A percentile compares a stretch with the other conserved stretches of the same genome.
These are phyloP conservation scores for Pangasius mekongensis DNA, from an alignment of 2,797 vertebrate species.

Conservation along the genomic window DNA sequence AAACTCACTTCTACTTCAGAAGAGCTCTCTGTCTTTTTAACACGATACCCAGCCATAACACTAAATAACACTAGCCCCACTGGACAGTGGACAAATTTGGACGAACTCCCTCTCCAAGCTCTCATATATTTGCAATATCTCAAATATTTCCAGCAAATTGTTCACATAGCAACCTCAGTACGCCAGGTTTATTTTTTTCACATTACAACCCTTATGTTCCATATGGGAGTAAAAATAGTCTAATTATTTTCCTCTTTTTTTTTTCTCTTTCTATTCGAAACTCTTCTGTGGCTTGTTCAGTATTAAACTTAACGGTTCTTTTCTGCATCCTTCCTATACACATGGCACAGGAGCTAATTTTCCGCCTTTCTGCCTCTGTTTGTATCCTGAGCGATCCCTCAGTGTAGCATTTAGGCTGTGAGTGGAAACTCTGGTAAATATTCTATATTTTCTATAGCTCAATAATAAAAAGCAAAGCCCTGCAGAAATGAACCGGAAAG, in stretches of 20 bases:
- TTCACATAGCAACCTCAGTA: not conserved
- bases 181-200: not conserved
- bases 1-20: not conserved
- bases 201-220: not conserved
- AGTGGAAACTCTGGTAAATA: not conserved
- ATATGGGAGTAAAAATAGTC: not conserved
- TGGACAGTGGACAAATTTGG: not conserved
- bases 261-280: not conserved
- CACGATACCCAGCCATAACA: not conserved
- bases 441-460: not conserved
- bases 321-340: not conserved
- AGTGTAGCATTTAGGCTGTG: not conserved
- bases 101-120: not conserved
- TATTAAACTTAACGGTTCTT: not conserved
- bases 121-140: not conserved
- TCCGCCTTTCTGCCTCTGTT: too few species aligned
- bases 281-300: not conserved
- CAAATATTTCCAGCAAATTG: not conserved
- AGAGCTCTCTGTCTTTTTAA: constrained; percentile 3
- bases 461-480: constrained; percentile 4
- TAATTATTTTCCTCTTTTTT: not conserved
- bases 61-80: not conserved
- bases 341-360: not conserved
- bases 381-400: not conserved
- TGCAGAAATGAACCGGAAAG: not conserved